Evolutionary conservation across 2,888 invertebrate genomes (phyloP).

Genomic region (Lepetodrilus schrolli): DNA sequence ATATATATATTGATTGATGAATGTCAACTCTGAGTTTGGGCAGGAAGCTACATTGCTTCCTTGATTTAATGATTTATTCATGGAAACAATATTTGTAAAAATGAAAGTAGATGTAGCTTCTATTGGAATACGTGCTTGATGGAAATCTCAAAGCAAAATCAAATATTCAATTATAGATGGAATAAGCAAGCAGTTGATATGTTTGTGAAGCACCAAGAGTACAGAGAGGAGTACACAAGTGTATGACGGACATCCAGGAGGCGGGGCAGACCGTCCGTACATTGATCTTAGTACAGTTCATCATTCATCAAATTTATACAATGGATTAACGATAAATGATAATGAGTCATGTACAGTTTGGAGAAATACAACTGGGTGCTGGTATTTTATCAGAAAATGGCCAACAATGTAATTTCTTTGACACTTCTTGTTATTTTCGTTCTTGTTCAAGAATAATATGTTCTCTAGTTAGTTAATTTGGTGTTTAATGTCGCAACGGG

Average conservation of each 20-base stretch:
- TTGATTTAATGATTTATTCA: conserved; percentile 27
- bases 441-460: no score
- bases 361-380: background rate
- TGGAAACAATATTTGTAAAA: conserved; percentile 1
- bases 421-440: no score
- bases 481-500: no score
- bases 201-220: no score
- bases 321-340: background rate
- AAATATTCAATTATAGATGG: conserved; percentile 2
- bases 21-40: no score
- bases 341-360: background rate
- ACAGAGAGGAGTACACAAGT: background rate
- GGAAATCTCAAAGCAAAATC: background rate
- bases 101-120: conserved; percentile 1
- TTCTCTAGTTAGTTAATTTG: no score
- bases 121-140: background rate
- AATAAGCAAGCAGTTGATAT: no score
- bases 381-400: background rate
- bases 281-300: background rate
- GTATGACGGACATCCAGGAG: no score
- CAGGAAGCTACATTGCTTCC: no score
- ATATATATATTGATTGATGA: background rate
- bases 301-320: background rate
- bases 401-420: no score
- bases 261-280: background rate